Percentiles rank a stretch among this genome's conserved stretches.
These are phyloP conservation scores for Alosa sapidissima DNA, from an alignment of 2,797 vertebrate species.

Conservation along the genomic window DNA sequence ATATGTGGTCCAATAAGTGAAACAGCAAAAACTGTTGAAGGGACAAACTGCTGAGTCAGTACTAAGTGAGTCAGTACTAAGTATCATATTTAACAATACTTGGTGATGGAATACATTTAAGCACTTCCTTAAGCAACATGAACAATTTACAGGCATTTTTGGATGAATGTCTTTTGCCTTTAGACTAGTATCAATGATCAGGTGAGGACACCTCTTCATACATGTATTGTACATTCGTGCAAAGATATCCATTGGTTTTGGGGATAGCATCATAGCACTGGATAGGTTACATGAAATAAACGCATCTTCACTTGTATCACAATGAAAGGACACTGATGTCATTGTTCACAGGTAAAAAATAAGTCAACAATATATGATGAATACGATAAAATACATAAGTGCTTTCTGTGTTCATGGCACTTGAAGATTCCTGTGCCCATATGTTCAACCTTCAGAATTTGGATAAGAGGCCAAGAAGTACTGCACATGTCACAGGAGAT, in stretches of 20 bases:
- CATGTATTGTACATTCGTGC: constrained; percentile 19
- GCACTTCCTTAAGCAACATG: constrained; percentile 8
- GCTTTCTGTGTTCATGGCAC: constrained; percentile 24
- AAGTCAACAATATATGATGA: neutral
- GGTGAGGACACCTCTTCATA: constrained; percentile 16
- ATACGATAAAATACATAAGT: constrained; percentile 22
- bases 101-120: constrained; percentile 21
- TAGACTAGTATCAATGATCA: constrained; percentile 18
- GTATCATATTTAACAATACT: constrained; percentile 14
- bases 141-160: constrained; percentile 10
- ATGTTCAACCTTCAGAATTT: neutral
- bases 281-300: constrained; percentile 13
- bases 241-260: constrained; percentile 24
- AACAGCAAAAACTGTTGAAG: constrained; percentile 4
- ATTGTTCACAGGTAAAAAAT: constrained; percentile 16
- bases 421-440: neutral
- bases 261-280: constrained; percentile 21
- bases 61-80: constrained; percentile 15
- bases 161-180: neutral
- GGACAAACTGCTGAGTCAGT: constrained; percentile 8
- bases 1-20: neutral
- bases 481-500: constrained; percentile 5
- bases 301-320: constrained; percentile 17
- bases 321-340: constrained; percentile 15
- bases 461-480: constrained; percentile 6